Conservation (phyloP, 2,113 vertebrate species). For the Typhlomys cinereus region DNA sequence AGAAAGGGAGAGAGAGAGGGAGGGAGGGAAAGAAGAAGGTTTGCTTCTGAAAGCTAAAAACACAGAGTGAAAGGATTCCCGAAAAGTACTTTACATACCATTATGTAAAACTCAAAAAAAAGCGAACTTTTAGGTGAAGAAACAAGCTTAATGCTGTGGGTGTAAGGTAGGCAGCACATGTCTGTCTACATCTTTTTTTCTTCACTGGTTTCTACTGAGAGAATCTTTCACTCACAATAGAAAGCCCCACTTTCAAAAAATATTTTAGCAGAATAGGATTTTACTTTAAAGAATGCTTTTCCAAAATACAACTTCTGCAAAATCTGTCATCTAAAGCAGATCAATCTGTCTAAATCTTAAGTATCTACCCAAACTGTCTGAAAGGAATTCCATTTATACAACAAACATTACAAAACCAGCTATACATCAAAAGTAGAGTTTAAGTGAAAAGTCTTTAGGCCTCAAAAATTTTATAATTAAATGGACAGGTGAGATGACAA, state of each 20-base stretch:
- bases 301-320: not conserved
- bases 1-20: not conserved
- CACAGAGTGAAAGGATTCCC: not conserved
- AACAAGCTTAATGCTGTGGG: slow-evolving; percentile 46
- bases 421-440: not conserved
- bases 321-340: not conserved
- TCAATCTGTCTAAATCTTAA: slow-evolving; percentile 2
- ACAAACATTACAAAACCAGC: slow-evolving; percentile 9
- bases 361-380: not conserved
- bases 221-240: not conserved
- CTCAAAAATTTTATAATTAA: not conserved
- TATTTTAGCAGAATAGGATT: not conserved
- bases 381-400: slow-evolving; percentile 5
- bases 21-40: not conserved
- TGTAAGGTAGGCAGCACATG: not conserved
- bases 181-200: slow-evolving; percentile 22
- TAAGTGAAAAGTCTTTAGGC: not conserved
- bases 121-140: slow-evolving; percentile 38
- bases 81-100: not conserved
- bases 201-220: slow-evolving; percentile 8
- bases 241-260: slow-evolving; percentile 36
- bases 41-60: not conserved
- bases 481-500: not conserved
- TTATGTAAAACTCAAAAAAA: slow-evolving; percentile 41
- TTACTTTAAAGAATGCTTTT: slow-evolving; percentile 1